phyloP scores from a whole-genome alignment of 2,113 vertebrate genomes.

The Heteronetta atricapilla region DNA sequence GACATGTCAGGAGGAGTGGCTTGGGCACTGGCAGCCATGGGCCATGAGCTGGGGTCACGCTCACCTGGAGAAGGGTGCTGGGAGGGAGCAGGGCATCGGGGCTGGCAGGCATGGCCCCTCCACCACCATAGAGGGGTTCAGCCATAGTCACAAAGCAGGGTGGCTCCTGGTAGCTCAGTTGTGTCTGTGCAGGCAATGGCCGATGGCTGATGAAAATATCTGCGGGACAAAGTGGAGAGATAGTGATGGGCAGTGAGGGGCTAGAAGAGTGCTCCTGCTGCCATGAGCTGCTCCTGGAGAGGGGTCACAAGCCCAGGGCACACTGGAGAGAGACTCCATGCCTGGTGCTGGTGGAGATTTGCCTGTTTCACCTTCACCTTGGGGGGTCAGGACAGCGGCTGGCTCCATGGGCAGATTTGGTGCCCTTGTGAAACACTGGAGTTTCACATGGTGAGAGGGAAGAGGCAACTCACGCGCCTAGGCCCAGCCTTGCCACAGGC shows the following conservation, averaged over 20 bases:
- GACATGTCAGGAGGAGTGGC: not conserved
- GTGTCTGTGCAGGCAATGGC: not conserved
- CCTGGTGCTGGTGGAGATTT: not conserved
- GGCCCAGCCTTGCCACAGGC: not conserved
- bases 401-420: no score
- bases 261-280: not conserved
- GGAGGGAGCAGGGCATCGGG: not conserved
- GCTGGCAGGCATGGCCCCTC: not conserved
- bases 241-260: not conserved
- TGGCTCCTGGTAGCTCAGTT: constrained; percentile 52
- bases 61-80: constrained; percentile 68
- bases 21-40: accelerated
- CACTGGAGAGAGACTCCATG: accelerated
- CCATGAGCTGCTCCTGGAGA: not conserved
- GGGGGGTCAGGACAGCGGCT: no score
- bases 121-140: constrained; percentile 30
- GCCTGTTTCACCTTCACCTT: not conserved
- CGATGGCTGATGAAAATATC: constrained; percentile 75
- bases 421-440: not conserved
- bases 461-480: not conserved
- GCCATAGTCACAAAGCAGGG: constrained; percentile 53
- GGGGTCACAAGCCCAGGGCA: not conserved
- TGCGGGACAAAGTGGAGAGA: constrained; percentile 38
- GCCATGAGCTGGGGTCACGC: not conserved
- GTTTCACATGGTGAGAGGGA: not conserved